Evolutionary conservation across 2,888 invertebrate species (phyloP).

Genomic region (Drosophila vallismaia): DNA sequence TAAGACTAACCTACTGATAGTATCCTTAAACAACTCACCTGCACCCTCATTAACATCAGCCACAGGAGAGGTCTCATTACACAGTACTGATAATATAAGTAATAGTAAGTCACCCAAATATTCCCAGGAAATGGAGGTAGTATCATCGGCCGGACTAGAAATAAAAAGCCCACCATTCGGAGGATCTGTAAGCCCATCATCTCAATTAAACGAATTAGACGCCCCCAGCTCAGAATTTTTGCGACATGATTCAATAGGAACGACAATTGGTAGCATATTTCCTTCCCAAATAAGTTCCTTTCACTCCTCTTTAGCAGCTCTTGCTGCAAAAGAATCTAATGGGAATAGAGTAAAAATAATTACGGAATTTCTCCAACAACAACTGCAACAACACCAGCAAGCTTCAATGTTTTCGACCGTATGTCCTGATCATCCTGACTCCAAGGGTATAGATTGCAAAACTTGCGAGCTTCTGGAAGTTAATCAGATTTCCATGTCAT

Average conservation of each 20-base stretch:
- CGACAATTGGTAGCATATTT: slow-evolving; percentile 39
- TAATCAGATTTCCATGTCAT: slow-evolving; percentile 65
- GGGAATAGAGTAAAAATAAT: slow-evolving; percentile 80
- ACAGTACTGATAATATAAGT: slow-evolving; percentile 82
- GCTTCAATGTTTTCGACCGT: slow-evolving; percentile 62
- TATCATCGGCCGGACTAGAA: slow-evolving; percentile 19
- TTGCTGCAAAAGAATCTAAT: slow-evolving; percentile 68
- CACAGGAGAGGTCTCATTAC: slow-evolving; percentile 38
- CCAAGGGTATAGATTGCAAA: slow-evolving; percentile 83
- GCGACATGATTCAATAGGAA: slow-evolving; percentile 44
- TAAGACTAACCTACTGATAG: slow-evolving; percentile 74
- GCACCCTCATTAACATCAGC: slow-evolving; percentile 47
- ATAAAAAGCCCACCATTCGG: slow-evolving; percentile 28
- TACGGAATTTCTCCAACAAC: slow-evolving; percentile 83
- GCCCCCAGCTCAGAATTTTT: slow-evolving; percentile 50
- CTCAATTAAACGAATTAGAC: slow-evolving; percentile 48
- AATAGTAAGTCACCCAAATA: slow-evolving; percentile 66
- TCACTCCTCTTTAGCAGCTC: slow-evolving; percentile 79
- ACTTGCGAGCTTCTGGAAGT: slow-evolving; percentile 82
- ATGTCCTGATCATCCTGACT: slow-evolving; percentile 81
- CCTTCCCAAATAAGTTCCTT: slow-evolving; percentile 73
- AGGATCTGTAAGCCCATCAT: slow-evolving; percentile 30
- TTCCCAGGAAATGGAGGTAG: slow-evolving; percentile 36
- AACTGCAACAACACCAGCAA: slow-evolving; percentile 71
- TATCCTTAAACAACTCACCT: slow-evolving; percentile 38